Evolutionary conservation across 1,140 invertebrate species (phyloP).

Genomic region (Cyclargus thomasi): DNA sequence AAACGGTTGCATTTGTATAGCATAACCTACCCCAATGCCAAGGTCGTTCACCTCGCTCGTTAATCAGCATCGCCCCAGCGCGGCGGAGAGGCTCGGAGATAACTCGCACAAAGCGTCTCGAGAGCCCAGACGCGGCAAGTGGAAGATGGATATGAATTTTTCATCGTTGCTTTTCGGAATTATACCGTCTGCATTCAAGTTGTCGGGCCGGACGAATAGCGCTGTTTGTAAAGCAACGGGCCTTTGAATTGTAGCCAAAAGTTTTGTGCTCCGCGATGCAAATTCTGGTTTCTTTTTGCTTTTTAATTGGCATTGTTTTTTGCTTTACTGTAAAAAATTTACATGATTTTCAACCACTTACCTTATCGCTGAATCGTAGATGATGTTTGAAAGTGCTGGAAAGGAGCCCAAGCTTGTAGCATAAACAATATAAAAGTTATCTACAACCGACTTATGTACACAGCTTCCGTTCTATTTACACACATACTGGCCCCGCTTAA

Average conservation of each 20-base stretch:
- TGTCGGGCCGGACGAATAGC: slow-evolving; percentile 25
- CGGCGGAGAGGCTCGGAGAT: slow-evolving; percentile 45
- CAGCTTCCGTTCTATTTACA: slow-evolving; percentile 68
- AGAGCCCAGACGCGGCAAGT: slow-evolving; percentile 31
- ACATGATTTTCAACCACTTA: neutral
- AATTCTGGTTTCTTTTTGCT: slow-evolving; percentile 7
- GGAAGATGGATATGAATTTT: slow-evolving; percentile 52
- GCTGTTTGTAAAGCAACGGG: slow-evolving; percentile 18
- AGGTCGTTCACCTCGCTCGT: slow-evolving; percentile 45
- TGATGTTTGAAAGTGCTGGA: neutral
- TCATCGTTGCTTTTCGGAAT: slow-evolving; percentile 48
- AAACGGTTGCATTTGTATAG: neutral
- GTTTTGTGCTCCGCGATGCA: neutral
- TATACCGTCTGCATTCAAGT: slow-evolving; percentile 19
- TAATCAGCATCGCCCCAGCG: slow-evolving; percentile 37
- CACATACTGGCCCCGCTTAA: slow-evolving; percentile 55
- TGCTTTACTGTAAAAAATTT: neutral
- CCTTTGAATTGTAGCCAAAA: slow-evolving; percentile 13
- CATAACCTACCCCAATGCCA: slow-evolving; percentile 39
- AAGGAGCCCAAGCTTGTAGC: slow-evolving; percentile 8
- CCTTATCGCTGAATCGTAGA: neutral
- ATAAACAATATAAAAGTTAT: slow-evolving; percentile 17
- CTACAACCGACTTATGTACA: slow-evolving; percentile 43
- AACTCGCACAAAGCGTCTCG: slow-evolving; percentile 48
- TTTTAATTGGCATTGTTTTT: neutral